A percentile compares a stretch with the other conserved stretches of the same genome.
Evolutionary conservation across 2,797 vertebrate species (phyloP).

Genomic region (Uromys caudimaculatus): DNA sequence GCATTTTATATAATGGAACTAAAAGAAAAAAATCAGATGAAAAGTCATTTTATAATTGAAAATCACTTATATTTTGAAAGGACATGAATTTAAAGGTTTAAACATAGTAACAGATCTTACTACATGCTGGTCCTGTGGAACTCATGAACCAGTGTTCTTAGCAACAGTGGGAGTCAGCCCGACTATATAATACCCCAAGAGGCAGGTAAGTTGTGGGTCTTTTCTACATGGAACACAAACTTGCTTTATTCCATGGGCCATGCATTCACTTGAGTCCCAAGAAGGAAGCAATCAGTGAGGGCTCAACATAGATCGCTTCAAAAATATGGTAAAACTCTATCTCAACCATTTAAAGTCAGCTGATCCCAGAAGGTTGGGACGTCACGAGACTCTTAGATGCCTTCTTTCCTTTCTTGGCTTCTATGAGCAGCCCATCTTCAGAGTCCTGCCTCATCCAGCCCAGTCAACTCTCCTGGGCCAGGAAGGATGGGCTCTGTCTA

Average conservation of each 20-base stretch:
- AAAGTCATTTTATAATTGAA: neutral
- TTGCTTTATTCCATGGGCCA: no score
- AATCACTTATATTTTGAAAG: slow-evolving; percentile 41
- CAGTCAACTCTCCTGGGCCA: neutral
- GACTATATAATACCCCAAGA: neutral
- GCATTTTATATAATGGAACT: neutral
- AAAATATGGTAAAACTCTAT: neutral
- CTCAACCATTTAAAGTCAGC: neutral
- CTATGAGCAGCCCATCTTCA: neutral
- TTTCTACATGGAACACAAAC: neutral
- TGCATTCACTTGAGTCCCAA: neutral
- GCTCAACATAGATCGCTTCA: neutral
- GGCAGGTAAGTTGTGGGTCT: neutral
- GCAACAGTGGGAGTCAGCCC: accelerated
- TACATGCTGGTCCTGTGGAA: neutral
- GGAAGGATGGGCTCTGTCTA: neutral
- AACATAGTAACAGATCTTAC: neutral
- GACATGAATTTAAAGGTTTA: neutral
- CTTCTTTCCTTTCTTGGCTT: neutral
- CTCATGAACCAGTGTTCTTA: neutral
- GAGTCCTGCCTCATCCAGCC: neutral
- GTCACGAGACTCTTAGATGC: neutral
- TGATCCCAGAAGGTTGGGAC: neutral
- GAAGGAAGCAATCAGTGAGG: neutral
- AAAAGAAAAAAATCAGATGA: neutral